phyloP scores from a whole-genome alignment of 2,113 vertebrate genomes.

The Oxyruncus cristatus region DNA sequence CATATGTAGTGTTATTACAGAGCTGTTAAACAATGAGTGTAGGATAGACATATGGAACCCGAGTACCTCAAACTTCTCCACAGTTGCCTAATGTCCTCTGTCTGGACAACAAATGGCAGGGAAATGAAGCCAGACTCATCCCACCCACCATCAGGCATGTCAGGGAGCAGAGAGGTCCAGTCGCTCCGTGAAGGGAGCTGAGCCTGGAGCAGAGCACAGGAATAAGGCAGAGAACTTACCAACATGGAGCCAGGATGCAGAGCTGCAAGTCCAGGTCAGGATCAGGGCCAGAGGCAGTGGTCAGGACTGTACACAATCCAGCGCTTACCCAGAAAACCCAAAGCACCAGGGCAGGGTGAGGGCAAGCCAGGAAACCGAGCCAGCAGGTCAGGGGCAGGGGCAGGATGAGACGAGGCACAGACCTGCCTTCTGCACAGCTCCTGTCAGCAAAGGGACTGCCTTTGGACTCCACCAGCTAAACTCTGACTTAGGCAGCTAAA shows the following conservation, averaged over 20 bases:
- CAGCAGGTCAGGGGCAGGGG: neutral
- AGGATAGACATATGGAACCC: neutral
- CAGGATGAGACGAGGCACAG: neutral
- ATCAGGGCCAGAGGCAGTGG: neutral
- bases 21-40: neutral
- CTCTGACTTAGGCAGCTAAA: neutral
- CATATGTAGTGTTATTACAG: neutral
- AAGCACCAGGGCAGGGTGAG: neutral
- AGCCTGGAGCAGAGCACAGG: accelerated
- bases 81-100: neutral
- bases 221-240: neutral
- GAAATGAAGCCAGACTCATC: neutral
- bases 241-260: neutral
- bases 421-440: neutral
- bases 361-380: accelerated
- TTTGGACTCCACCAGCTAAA: neutral
- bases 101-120: neutral
- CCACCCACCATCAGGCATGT: neutral
- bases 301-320: neutral
- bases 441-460: neutral
- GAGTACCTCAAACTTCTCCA: neutral
- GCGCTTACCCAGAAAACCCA: too few relatives aligned
- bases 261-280: neutral
- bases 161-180: neutral
- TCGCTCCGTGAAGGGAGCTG: neutral